phyloP scores from a whole-genome alignment of 2,888 invertebrate species.

The Zaprionus obscuricornis region DNA sequence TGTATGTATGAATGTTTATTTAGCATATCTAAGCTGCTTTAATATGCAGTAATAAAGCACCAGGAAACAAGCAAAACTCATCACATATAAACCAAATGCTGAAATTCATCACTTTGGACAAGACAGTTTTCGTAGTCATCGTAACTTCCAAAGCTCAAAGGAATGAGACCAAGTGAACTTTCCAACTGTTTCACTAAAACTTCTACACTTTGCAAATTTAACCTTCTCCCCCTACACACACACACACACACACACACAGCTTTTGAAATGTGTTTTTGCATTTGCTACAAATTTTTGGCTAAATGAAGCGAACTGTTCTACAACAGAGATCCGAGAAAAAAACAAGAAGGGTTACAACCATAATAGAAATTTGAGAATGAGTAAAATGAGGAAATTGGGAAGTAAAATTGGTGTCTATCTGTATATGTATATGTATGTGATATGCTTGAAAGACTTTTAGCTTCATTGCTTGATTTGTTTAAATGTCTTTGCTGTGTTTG shows the following conservation, averaged over 20 bases:
- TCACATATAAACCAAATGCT: constrained; percentile 32
- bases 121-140: constrained; percentile 19
- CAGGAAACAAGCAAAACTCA: constrained; percentile 18
- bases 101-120: constrained; percentile 68
- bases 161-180: too few relatives aligned
- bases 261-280: constrained; percentile 38
- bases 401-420: not conserved
- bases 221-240: not conserved
- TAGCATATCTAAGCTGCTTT: constrained; percentile 14
- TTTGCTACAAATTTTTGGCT: constrained; percentile 59
- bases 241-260: not conserved
- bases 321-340: too few relatives aligned
- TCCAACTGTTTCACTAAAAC: too few relatives aligned
- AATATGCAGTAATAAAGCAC: constrained; percentile 22
- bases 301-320: constrained; percentile 64
- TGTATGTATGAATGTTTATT: too few relatives aligned
- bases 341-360: constrained; percentile 15
- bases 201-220: too few relatives aligned
- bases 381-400: not conserved
- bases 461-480: constrained; percentile 78
- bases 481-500: constrained; percentile 77
- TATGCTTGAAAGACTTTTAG: constrained; percentile 72
- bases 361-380: not conserved
- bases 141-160: constrained; percentile 1
- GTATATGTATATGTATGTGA: constrained; percentile 50